Evolutionary conservation across 2,797 vertebrate genomes (phyloP).

Genomic region (Hozukius guyotensis): DNA sequence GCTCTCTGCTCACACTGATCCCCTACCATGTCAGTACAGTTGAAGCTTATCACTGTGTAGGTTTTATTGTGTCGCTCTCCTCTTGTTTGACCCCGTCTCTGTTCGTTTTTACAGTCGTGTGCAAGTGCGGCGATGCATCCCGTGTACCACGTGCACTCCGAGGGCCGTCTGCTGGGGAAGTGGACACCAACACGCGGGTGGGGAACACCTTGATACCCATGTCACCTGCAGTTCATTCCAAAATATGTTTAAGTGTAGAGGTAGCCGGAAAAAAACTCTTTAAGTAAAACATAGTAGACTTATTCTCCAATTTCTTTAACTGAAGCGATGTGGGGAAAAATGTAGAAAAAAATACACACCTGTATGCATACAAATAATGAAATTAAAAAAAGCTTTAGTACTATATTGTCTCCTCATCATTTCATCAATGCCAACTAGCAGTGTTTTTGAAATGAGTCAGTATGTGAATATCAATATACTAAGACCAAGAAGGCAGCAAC

Average conservation of each 20-base stretch:
- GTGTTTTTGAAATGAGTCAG: not conserved
- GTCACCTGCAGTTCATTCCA: not conserved
- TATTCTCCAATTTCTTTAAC: not conserved
- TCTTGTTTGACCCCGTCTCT: not conserved
- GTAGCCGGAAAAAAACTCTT: not conserved
- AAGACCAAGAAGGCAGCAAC: not conserved
- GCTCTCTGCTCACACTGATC: slow-evolving; percentile 81
- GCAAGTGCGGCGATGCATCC: slow-evolving; percentile 88
- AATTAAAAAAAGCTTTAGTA: not conserved
- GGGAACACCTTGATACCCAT: slow-evolving; percentile 65
- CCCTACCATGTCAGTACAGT: slow-evolving; percentile 84
- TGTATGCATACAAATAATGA: not conserved
- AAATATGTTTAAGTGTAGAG: not conserved
- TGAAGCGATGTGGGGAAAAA: not conserved
- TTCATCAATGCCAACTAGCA: not conserved
- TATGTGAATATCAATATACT: not conserved
- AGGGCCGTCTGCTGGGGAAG: slow-evolving; percentile 80
- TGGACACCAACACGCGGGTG: slow-evolving; percentile 88
- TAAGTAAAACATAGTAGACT: not conserved
- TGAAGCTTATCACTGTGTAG: not conserved
- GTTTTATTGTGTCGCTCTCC: not conserved
- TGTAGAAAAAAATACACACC: not conserved
- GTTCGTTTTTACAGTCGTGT: slow-evolving; percentile 79
- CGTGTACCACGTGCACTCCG: slow-evolving; percentile 82
- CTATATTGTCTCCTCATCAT: not conserved